Evolutionary conservation across 2,113 vertebrate species (phyloP).

Genomic region (Corythornis madagascariensis): DNA sequence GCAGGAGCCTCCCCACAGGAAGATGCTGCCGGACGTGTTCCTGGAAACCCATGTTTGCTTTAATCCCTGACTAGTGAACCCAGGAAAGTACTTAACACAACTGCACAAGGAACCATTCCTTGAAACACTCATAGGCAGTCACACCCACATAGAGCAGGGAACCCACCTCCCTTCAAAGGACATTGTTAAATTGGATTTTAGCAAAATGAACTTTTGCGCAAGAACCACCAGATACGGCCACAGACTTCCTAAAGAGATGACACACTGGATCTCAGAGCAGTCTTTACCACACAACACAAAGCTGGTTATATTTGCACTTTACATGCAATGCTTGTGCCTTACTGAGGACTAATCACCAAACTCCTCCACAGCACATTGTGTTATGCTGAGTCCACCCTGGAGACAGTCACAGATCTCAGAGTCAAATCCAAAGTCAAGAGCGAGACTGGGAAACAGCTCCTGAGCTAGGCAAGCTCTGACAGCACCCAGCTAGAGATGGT

Average conservation of each 20-base stretch:
- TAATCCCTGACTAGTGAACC: not conserved
- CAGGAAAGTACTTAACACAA: not conserved
- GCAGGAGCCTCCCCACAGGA: too few relatives aligned
- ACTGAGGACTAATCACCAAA: not conserved
- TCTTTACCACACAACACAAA: not conserved
- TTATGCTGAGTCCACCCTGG: not conserved
- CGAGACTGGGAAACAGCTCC: not conserved
- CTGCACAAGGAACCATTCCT: rapidly evolving
- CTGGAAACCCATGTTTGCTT: not conserved
- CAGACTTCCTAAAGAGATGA: not conserved
- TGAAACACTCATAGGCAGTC: rapidly evolving
- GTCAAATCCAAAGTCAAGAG: not conserved
- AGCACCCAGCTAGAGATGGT: not conserved
- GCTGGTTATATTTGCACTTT: not conserved
- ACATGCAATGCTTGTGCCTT: not conserved
- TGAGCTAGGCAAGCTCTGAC: not conserved
- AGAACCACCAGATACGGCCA: not conserved
- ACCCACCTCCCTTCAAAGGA: rapidly evolving
- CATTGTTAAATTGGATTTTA: rapidly evolving
- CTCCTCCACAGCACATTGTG: not conserved
- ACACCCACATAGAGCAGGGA: rapidly evolving
- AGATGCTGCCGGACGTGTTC: too few relatives aligned
- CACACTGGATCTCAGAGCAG: not conserved
- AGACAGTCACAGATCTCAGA: not conserved
- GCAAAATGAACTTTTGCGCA: not conserved